Percentiles rank a stretch among this genome's conserved stretches.
These are phyloP conservation scores for Colistium nudipinnis DNA, from an alignment of 2,113 vertebrate species.

Conservation along the genomic window DNA sequence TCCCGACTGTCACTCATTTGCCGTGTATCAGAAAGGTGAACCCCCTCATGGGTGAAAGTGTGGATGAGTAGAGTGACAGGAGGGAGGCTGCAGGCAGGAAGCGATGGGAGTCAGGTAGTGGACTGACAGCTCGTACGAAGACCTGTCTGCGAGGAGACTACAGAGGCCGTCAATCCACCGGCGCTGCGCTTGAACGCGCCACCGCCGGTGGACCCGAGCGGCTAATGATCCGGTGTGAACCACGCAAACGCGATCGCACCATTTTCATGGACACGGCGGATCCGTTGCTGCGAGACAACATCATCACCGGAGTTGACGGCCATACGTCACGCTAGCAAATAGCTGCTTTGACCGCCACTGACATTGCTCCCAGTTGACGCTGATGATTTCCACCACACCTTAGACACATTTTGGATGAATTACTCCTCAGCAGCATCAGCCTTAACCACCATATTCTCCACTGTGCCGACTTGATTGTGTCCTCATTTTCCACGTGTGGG, in stretches of 20 bases:
- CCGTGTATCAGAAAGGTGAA: conserved; percentile 30
- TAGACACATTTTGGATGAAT: conserved; percentile 44
- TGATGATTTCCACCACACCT: conserved; percentile 25
- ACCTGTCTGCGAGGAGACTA: conserved; percentile 10
- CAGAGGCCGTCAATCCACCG: background rate
- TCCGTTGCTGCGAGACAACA: background rate
- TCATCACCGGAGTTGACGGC: background rate
- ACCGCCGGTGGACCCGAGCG: background rate
- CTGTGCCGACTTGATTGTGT: background rate
- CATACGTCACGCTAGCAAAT: background rate
- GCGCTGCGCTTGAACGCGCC: background rate
- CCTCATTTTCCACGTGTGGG: background rate
- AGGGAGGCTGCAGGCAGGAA: conserved; percentile 7
- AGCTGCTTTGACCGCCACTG: background rate
- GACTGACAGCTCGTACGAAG: conserved; percentile 38
- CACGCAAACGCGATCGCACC: background rate
- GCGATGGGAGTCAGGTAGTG: conserved; percentile 16
- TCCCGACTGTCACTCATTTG: conserved; percentile 20
- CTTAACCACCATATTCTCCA: background rate
- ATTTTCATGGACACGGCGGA: conserved; percentile 22
- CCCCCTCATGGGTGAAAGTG: conserved; percentile 17
- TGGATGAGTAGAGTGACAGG: conserved; percentile 26
- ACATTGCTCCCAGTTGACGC: conserved; percentile 1
- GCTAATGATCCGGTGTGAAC: conserved; percentile 10
- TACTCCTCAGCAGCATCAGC: conserved; percentile 7